Percentiles rank a stretch among this genome's conserved stretches.
Evolutionary conservation across 2,797 vertebrate species (phyloP).

Genomic region (Setipinna tenuifilis): DNA sequence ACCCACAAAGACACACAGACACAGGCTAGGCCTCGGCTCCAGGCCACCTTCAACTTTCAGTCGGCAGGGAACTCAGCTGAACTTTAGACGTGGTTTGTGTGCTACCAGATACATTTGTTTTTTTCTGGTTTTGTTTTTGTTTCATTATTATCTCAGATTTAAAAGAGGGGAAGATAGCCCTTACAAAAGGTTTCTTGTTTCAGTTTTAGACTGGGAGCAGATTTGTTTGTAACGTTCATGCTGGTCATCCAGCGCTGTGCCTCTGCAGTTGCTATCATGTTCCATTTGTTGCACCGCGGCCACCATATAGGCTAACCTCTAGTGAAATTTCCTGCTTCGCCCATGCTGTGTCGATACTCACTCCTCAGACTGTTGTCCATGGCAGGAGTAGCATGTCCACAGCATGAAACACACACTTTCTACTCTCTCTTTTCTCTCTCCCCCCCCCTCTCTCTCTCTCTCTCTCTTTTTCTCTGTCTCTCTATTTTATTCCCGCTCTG

Average conservation of each 20-base stretch:
- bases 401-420: slow-evolving; percentile 37
- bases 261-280: neutral
- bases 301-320: neutral
- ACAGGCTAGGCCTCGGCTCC: slow-evolving; percentile 54
- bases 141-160: neutral
- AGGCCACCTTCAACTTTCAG: neutral
- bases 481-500: neutral
- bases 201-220: too few relatives aligned
- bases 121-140: neutral
- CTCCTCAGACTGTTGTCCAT: slow-evolving; percentile 57
- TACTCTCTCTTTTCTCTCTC: slow-evolving; percentile 30
- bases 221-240: slow-evolving; percentile 5
- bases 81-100: neutral
- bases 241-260: neutral
- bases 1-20: slow-evolving; percentile 72
- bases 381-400: slow-evolving; percentile 47
- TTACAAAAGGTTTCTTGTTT: too few relatives aligned
- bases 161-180: too few relatives aligned
- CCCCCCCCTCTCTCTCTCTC: neutral
- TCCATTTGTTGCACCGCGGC: neutral
- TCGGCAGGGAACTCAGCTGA: neutral
- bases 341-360: neutral
- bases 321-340: neutral
- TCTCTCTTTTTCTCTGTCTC: neutral
- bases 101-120: neutral